Percentiles rank a stretch among this genome's conserved stretches.
These are phyloP conservation scores for Cepaea nemoralis DNA, from an alignment of 1,140 invertebrate species.

Conservation along the genomic window DNA sequence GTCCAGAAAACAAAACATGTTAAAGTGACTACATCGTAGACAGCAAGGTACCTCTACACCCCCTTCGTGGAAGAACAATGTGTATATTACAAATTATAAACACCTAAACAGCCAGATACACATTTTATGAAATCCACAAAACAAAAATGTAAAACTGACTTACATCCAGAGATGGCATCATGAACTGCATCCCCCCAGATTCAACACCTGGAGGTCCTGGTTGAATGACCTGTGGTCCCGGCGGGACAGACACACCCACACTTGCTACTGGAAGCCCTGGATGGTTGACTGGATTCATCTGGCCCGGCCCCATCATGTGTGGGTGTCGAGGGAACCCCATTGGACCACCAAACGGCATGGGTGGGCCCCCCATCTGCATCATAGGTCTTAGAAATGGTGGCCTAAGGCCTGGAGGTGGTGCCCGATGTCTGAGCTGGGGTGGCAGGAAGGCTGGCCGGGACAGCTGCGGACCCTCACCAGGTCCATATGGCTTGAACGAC, in stretches of 20 bases:
- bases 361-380: conserved; percentile 31
- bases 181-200: conserved; percentile 24
- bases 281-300: conserved; percentile 31
- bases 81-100: too few species aligned
- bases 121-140: too few species aligned
- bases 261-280: conserved; percentile 16
- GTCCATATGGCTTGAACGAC: conserved; percentile 50
- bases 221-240: conserved; percentile 38
- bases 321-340: conserved; percentile 2
- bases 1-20: too few species aligned
- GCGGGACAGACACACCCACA: background rate
- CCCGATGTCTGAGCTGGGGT: conserved; percentile 55
- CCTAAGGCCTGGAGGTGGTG: conserved; percentile 44
- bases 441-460: conserved; percentile 52
- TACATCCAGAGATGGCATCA: conserved; percentile 10
- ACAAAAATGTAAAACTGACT: conserved; percentile 7
- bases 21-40: too few species aligned
- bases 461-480: conserved; percentile 55
- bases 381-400: conserved; percentile 56
- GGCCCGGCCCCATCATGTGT: conserved; percentile 19
- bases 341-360: background rate
- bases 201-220: conserved; percentile 35
- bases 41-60: too few species aligned
- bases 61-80: too few species aligned
- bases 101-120: too few species aligned